Base-by-base conservation (phyloP, 2,888 invertebrate species). In the Callimorpha dominula region DNA sequence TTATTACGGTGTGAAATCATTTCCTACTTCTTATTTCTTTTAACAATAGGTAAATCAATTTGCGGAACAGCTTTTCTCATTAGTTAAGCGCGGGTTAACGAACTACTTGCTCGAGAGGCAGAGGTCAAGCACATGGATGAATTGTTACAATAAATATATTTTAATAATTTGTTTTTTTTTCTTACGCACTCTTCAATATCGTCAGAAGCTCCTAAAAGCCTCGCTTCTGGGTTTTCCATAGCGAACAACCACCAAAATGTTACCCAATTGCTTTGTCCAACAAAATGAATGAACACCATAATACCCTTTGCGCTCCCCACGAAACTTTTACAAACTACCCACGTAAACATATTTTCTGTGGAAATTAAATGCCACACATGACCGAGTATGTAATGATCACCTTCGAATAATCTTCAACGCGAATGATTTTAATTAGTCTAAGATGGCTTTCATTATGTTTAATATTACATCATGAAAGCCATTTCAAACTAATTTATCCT, bases 181-280 rank as follows among this genome's bases (percentile, higher is more conserved):
- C 31, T 60, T 60, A 54, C 12, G 80, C 79, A 88, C 88, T 79
- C 74, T 82, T 88, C 87, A 14, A 82, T 70, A 70, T 86, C 83
- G n/a, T 76, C 74, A 5, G 1, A 69, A 54, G 74, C 40, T 65
- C 65, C 63, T 57, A 78, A 68, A 66, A 82, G 76, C n/a, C 74
- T 76, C 63, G 78, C 78, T 31, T 64, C 50, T 31, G 46, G 54
- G 60, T 62, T 76, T 73, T 80, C 77, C 72, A 68, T 73, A 40
- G 67, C 65, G 31, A 71, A 64, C 66, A 65, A 66, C 74, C 62
- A 77, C 71, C 60, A 60, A 43, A 70, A 68, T 17, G 68, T n/a
- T 52, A 74, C 54, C 67, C 66, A 72, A 63, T 62, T n/a, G 46
- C 70, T 72, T 65, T 60, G 73, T 40, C 74, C 71, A 60, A 74